phyloP scores from a whole-genome alignment of 2,888 invertebrate species.

The Odontomyia ornata region DNA sequence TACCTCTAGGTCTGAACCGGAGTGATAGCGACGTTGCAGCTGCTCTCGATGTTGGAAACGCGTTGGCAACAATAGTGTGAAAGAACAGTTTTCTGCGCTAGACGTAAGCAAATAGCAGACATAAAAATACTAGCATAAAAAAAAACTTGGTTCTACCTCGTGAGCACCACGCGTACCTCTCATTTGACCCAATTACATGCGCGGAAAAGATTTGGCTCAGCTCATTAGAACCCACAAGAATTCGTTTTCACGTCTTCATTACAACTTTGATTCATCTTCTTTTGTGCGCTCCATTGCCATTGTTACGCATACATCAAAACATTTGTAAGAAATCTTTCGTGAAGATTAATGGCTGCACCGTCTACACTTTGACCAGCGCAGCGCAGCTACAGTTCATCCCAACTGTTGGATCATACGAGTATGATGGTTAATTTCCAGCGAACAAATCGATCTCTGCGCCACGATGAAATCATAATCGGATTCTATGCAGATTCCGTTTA shows the following conservation, averaged over 20 bases:
- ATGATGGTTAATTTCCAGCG: not conserved
- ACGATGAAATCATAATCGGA: not conserved
- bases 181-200: not conserved
- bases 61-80: not conserved
- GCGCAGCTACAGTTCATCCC: no score
- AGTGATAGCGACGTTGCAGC: conserved; percentile 4
- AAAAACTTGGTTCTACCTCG: not conserved
- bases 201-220: not conserved
- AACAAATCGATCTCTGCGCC: not conserved
- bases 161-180: not conserved
- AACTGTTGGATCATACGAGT: no score
- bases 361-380: not conserved
- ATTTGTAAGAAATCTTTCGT: not conserved
- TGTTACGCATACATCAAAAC: not conserved
- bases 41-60: not conserved
- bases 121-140: not conserved
- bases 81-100: not conserved
- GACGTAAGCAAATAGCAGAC: no score
- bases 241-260: not conserved
- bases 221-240: not conserved
- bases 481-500: not conserved
- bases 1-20: not conserved
- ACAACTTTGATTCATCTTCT: not conserved
- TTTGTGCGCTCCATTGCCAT: not conserved
- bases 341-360: not conserved